Evolutionary conservation across 2,113 vertebrate genomes (phyloP).

Genomic region (Connochaetes taurinus): DNA sequence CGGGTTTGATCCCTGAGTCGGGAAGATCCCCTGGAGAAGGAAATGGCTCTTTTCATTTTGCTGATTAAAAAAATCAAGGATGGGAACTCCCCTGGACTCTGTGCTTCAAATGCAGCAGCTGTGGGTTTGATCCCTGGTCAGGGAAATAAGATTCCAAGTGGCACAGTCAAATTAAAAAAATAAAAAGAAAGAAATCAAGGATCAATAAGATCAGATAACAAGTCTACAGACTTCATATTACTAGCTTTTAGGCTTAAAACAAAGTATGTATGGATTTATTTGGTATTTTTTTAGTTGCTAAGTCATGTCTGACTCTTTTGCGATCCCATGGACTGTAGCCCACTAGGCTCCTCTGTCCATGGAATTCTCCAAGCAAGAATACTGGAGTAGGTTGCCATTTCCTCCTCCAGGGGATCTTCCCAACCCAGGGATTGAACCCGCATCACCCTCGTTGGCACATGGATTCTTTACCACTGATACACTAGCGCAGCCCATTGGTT

Average conservation of each 20-base stretch:
- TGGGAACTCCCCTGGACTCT: not conserved
- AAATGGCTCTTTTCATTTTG: not conserved
- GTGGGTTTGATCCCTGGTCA: not conserved
- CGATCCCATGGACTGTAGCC: not conserved
- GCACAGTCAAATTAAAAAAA: not conserved
- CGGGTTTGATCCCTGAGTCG: no score
- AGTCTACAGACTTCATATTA: not conserved
- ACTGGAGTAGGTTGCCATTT: not conserved
- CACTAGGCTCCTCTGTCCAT: not conserved
- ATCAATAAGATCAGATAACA: not conserved
- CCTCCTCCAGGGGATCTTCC: not conserved
- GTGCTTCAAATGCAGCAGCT: not conserved
- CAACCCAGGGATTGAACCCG: not conserved
- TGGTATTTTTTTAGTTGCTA: not conserved
- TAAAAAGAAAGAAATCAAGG: not conserved
- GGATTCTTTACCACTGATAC: not conserved
- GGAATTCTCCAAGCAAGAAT: not conserved
- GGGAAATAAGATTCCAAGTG: not conserved
- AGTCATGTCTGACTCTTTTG: not conserved
- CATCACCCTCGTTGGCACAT: rapidly evolving
- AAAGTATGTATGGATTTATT: not conserved
- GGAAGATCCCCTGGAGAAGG: no score
- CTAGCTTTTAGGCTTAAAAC: not conserved
- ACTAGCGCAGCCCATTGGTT: not conserved
- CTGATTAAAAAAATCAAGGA: not conserved